Evolutionary conservation across 2,888 invertebrate genomes (phyloP), one percentile per base, ranked within the genome.

Genomic region (Eueremaeus valkanovi): DNA sequence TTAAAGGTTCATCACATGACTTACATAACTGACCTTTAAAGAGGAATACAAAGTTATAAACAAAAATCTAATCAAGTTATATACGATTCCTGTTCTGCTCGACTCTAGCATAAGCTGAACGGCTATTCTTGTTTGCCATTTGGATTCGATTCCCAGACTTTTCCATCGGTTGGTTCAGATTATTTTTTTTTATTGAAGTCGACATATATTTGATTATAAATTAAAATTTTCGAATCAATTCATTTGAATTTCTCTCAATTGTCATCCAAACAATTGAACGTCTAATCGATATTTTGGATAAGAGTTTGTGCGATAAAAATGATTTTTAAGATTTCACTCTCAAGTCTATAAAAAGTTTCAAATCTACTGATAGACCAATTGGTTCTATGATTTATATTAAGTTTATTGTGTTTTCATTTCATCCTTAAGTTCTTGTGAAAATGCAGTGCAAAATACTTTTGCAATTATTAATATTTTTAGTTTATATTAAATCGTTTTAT

Each of bases 11-110:
- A 68, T 36, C 68, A 68, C 68, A 68, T 68, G 68, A 68, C 68
- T 68, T 68, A 68, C 68, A 68, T 68, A 68, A 68, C 68, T 68
- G 68, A 68, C 68, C 68, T 68, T 33, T 68, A 68, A 68, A 68
- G 36, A 68, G 68, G 42, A 68, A 68, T 68, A 68, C 42, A 68
- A 68, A 42, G 40, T 68, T 68, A 68, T 42, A 68, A 68, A 68
- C 68, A 68, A 42, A 66, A 68, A 68, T 42, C 42, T 68, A 68
- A 68, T 68, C 68, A 40, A 68, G 33, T 31, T 40, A 40, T 68
- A 40, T 36, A 68, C 21, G 68, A 68, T 68, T 68, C 68, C 68
- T 68, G 68, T 68, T 40, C 31, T 63, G 33, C 33, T 33, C 18
- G 16, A 31, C 63, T 63, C 33, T 31, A 63, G 33, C 18, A 31